Evolutionary conservation across 2,888 invertebrate genomes (phyloP), one percentile per base, ranked within the genome.

Genomic region (Onthophagus sagittarius): DNA sequence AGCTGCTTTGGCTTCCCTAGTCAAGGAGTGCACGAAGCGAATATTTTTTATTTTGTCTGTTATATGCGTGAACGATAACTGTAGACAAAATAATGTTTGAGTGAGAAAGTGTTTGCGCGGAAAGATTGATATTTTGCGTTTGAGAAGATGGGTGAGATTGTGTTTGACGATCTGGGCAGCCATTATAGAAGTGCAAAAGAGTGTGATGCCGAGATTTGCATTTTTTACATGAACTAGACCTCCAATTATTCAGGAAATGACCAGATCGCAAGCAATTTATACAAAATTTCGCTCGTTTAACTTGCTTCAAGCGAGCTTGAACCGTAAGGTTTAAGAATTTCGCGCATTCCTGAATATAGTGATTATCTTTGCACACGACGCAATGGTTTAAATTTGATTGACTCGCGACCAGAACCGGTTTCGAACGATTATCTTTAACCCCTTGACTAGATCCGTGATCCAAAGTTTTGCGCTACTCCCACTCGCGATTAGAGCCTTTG

Each of bases 381-480:
- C 4, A 63, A 63, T 63, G 1, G 1, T 23, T 23, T 23, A 23
- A 2, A 3, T 23, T 23, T 23, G 23, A 23, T 70, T 72, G 64
- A 2, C 53, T 15, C 9, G 32, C 33, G 15, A 70, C 63, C 11
- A 73, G 15, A 23, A 23, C 1, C 3, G 23, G 3, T 23, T 23
- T 23, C 3, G 1, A 1, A 3, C 23, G 7, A n/a, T n/a, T n/a
- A n/a, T n/a, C n/a, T n/a, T n/a, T n/a, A n/a, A n/a, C n/a, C n/a
- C n/a, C n/a, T n/a, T n/a, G n/a, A n/a, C n/a, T n/a, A n/a, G n/a
- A n/a, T n/a, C n/a, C n/a, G n/a, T n/a, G n/a, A n/a, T n/a, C n/a
- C n/a, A n/a, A n/a, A 5, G 39, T 23, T 5, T 39, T 74, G 14
- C 6, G 13, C 9, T 71, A 14, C 63, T 74, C 74, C 72, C 72